Percentiles rank a stretch among this genome's conserved stretches.
Conservation (phyloP, 2,797 vertebrate species). For the Coilia nasus region DNA sequence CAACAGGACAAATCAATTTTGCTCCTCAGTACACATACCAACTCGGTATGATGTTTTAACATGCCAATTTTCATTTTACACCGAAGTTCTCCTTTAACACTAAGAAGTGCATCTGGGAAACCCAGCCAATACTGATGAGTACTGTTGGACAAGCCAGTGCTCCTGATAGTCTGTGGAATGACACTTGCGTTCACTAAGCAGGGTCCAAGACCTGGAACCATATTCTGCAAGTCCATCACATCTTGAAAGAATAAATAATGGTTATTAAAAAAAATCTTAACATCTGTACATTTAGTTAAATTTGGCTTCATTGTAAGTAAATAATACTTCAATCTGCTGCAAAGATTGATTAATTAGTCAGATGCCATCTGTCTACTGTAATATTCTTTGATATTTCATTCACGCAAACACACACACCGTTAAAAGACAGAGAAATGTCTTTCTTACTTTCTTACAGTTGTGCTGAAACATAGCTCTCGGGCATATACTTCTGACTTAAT, state of each 20-base stretch:
- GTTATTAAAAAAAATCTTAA: not conserved
- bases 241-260: not conserved
- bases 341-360: not conserved
- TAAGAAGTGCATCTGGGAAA: no score
- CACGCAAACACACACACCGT: no score
- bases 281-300: constrained; percentile 1
- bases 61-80: no score
- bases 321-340: not conserved
- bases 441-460: no score
- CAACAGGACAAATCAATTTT: no score
- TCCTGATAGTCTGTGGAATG: not conserved
- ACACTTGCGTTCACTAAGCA: not conserved
- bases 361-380: not conserved
- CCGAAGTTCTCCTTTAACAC: no score
- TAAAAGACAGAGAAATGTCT: not conserved
- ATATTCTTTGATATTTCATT: not conserved
- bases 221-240: not conserved
- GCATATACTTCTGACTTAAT: no score
- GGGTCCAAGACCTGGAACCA: not conserved
- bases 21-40: no score
- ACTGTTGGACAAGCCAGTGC: not conserved
- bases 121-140: constrained; percentile 6
- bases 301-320: not conserved
- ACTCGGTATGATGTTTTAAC: no score
- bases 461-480: no score